Evolutionary conservation across 2,113 vertebrate genomes (phyloP).

Genomic region (Pituophis catenifer): DNA sequence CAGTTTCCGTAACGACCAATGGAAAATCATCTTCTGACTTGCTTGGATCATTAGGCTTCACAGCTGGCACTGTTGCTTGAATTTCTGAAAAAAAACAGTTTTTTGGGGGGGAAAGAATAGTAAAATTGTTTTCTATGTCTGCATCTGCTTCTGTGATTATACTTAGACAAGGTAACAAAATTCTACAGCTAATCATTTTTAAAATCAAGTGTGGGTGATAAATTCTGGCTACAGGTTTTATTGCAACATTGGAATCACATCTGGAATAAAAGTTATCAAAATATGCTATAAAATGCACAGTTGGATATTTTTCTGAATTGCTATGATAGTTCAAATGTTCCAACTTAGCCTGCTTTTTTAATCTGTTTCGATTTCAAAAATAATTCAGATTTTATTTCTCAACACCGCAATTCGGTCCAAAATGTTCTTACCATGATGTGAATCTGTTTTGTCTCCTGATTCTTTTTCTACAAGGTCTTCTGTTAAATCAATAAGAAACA

Average conservation of each 20-base stretch:
- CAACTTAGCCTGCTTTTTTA: conserved; percentile 28
- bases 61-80: conserved; percentile 65
- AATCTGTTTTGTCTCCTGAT: conserved; percentile 61
- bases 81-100: conserved; percentile 70
- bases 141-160: not conserved
- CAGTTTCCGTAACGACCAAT: conserved; percentile 76
- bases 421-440: conserved; percentile 61
- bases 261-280: conserved; percentile 42
- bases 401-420: conserved; percentile 16
- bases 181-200: not conserved
- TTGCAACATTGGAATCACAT: conserved; percentile 23
- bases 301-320: conserved; percentile 23
- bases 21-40: conserved; percentile 74
- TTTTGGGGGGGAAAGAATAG: not conserved
- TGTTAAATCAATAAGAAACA: conserved; percentile 50
- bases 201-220: conserved; percentile 1
- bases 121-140: not conserved
- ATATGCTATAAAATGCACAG: not conserved
- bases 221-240: not conserved
- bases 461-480: conserved; percentile 69
- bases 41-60: conserved; percentile 70
- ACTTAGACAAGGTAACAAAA: not conserved
- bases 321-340: conserved; percentile 27
- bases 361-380: not conserved
- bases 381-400: conserved; percentile 17